Base-by-base conservation (phyloP, 2,797 vertebrate genomes). In the Harpagifer antarcticus region DNA sequence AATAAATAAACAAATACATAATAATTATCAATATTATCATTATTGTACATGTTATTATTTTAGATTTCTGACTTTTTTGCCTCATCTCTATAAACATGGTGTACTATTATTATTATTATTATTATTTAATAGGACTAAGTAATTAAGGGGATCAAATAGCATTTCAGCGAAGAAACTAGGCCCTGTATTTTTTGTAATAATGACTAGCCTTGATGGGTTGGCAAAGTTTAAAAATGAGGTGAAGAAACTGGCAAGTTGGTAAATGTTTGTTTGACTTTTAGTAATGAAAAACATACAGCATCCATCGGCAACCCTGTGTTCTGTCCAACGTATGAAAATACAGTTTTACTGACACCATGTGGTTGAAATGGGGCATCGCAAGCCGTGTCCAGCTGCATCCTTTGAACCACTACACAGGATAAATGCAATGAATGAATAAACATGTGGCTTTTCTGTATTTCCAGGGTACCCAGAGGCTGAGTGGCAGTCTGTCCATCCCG, bases 401-500 rank as follows among this genome's bases (percentile, higher is more conserved):
- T 40, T 16, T 13, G 7, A 4, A 40, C 2, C 2, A 20, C 14
- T 7, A 9, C 37, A 3, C n/a, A 13, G 16, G 44, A 47, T 56
- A 14, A 60, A 47, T 54, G 31, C 50, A 47, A 17, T 19, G 19
- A 5, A 10, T 76, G 17, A 9, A 23, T 65, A 13, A 62, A 1
- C 50, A 11, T 45, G 3, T 74, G 14, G 43, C 37, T 68, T 52
- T 52, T 89, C 3, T 72, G 33, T 9, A 9, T 77, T 86, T 86
- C 14, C 91, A 96, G 96, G 96, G 94, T 68, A 93, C 95, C 85
- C 96, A 97, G 68, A 95, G 96, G 93, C 95, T 96, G 90, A 96
- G 91, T 87, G 95, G 94, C 84, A 96, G 95, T 79, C 93, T 98
- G 31, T 96, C 95, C 83, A 98, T 98, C 6, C 98, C 97, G 0